Percentiles rank a stretch among this genome's conserved stretches.
Conservation (phyloP, 2,797 vertebrate genomes). For the Alectoris magna region DNA sequence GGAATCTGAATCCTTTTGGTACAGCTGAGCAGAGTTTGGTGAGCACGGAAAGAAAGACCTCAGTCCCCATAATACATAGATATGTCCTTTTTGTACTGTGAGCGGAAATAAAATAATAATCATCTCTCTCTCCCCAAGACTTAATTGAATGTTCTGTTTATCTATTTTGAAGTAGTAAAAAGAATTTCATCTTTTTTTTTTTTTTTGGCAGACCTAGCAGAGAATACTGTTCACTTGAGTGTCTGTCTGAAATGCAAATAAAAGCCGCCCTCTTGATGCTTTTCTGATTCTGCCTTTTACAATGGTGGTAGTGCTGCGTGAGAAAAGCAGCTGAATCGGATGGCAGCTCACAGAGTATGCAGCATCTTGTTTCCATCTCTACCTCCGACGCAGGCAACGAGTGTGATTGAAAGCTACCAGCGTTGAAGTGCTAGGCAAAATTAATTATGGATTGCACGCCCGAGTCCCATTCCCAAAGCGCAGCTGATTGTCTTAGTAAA, state of each 20-base stretch:
- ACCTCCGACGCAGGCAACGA: neutral
- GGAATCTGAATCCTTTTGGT: slow-evolving; percentile 62
- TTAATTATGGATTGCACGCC: neutral
- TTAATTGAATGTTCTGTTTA: neutral
- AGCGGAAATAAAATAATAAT: neutral
- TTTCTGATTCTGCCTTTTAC: neutral
- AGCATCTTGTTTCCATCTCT: neutral
- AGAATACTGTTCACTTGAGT: neutral
- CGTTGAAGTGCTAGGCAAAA: neutral
- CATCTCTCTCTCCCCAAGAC: neutral
- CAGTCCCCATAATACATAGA: neutral
- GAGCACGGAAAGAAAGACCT: slow-evolving; percentile 68
- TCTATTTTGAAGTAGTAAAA: neutral
- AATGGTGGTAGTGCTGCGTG: neutral
- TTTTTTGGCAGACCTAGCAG: neutral
- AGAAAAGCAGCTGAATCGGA: neutral
- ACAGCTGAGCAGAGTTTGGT: slow-evolving; percentile 42
- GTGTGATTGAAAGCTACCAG: neutral
- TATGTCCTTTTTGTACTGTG: slow-evolving; percentile 29
- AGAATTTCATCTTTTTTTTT: neutral
- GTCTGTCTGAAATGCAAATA: slow-evolving; percentile 17
- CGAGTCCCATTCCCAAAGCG: neutral
- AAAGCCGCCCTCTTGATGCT: neutral
- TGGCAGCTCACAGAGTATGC: neutral
- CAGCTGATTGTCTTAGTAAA: neutral